Conservation (phyloP, 2,113 vertebrate genomes). For the Petroica traversi region DNA sequence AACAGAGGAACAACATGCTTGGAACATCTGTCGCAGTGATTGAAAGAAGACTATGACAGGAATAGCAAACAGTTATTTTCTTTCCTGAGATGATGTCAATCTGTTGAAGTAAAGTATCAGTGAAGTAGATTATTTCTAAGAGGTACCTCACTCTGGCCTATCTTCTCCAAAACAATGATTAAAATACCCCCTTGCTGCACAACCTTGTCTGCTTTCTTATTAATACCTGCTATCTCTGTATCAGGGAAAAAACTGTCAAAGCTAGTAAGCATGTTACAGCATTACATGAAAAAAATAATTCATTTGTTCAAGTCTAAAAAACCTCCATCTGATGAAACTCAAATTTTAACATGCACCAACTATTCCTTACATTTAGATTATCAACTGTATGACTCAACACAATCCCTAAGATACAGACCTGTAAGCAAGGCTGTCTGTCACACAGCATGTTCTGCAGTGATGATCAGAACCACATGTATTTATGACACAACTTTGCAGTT, state of each 20-base stretch:
- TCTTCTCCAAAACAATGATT: not conserved
- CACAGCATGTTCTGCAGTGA: not conserved
- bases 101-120: constrained; percentile 1
- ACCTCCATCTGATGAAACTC: not conserved
- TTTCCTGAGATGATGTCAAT: constrained; percentile 12
- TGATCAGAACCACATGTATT: not conserved
- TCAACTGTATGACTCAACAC: not conserved
- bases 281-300: not conserved
- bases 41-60: constrained; percentile 43
- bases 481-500: not conserved
- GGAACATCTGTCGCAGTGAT: constrained; percentile 40
- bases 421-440: not conserved
- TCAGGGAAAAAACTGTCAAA: not conserved
- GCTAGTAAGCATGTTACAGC: not conserved
- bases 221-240: not conserved
- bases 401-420: not conserved
- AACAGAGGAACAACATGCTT: constrained; percentile 28
- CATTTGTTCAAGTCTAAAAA: not conserved
- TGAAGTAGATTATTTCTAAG: not conserved
- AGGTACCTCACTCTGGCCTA: not conserved
- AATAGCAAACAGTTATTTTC: constrained; percentile 63
- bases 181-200: not conserved
- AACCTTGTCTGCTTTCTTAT: not conserved
- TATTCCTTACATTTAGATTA: constrained; percentile 8
- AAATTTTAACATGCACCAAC: not conserved